Evolutionary conservation across 2,888 invertebrate genomes (phyloP), one percentile per base, ranked within the genome.

Genomic region (Athripsodes cinereus): DNA sequence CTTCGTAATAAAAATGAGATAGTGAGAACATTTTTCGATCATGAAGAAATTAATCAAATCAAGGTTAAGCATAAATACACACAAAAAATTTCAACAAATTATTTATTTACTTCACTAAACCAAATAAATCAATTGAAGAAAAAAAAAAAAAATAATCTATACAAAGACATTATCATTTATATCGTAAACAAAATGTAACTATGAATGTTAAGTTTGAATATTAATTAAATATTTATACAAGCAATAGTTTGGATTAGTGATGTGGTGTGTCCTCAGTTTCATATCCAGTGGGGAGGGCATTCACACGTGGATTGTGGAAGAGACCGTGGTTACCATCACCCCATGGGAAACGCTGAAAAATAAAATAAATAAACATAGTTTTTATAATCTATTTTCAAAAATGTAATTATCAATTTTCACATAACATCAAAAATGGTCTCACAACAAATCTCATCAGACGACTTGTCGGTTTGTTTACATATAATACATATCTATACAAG

Each of bases 311-410:
- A 74, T 94, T 94, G 81, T 95, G 94, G 84, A 96, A 92, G 61
- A 96, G 77, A 6, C 86, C 81, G 70, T 88, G 87, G 73, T 87
- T 87, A 63, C 96, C 96, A 69, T 95, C 94, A 66, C 94, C 93
- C 95, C 95, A 96, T 56, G 95, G 95, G 81, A 93, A 95, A 65
- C 87, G 83, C 86, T 88, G 76, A 44, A 78, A 78, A 60, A 58
- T 64, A 62, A 26, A 3, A 26, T 26, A 6, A 26, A n/a, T n/a
- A n/a, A n/a, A n/a, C n/a, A n/a, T n/a, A n/a, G n/a, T n/a, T n/a
- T n/a, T n/a, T n/a, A n/a, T n/a, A n/a, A n/a, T n/a, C n/a, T n/a
- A n/a, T n/a, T n/a, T n/a, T n/a, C n/a, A n/a, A n/a, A n/a, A n/a
- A n/a, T n/a, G n/a, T n/a, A n/a, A n/a, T n/a, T n/a, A n/a, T n/a